These are phyloP conservation scores for Trachymyrmex septentrionalis DNA, from an alignment of 1,140 invertebrate genomes.

Conservation along the genomic window DNA sequence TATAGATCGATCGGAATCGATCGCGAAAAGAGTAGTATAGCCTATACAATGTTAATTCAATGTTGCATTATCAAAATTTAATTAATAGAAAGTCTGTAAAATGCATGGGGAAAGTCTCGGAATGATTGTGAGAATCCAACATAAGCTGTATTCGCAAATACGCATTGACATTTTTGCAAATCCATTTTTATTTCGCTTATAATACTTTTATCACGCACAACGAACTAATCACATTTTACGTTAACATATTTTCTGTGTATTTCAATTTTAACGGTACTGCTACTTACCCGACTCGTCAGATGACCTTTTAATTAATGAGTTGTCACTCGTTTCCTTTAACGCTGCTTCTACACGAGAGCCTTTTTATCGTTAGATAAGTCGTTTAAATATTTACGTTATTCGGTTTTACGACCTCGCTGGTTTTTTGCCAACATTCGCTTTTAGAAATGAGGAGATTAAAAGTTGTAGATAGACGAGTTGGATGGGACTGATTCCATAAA, in stretches of 20 bases:
- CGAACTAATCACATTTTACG: not conserved
- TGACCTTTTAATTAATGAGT: slow-evolving; percentile 23
- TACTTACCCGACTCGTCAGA: not conserved
- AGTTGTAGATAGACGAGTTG: slow-evolving; percentile 6
- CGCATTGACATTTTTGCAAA: not conserved
- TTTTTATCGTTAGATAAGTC: not conserved
- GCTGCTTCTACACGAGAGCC: not conserved
- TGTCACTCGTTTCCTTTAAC: slow-evolving; percentile 14
- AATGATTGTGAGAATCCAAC: not conserved
- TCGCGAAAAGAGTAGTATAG: no score
- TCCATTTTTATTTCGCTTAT: slow-evolving; percentile 5
- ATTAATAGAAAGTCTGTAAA: not conserved
- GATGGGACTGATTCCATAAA: slow-evolving; percentile 17
- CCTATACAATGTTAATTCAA: not conserved
- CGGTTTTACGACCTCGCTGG: not conserved
- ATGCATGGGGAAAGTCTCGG: not conserved
- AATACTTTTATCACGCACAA: not conserved
- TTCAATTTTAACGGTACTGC: not conserved
- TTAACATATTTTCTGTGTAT: not conserved
- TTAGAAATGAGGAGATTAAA: slow-evolving; percentile 1
- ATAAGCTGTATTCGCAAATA: not conserved
- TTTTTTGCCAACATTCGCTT: not conserved
- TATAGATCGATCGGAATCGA: not conserved
- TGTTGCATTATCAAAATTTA: not conserved
- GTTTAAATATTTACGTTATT: not conserved